These are phyloP conservation scores for Stenotaenia linearis DNA, from an alignment of 2,888 invertebrate genomes.

Conservation along the genomic window DNA sequence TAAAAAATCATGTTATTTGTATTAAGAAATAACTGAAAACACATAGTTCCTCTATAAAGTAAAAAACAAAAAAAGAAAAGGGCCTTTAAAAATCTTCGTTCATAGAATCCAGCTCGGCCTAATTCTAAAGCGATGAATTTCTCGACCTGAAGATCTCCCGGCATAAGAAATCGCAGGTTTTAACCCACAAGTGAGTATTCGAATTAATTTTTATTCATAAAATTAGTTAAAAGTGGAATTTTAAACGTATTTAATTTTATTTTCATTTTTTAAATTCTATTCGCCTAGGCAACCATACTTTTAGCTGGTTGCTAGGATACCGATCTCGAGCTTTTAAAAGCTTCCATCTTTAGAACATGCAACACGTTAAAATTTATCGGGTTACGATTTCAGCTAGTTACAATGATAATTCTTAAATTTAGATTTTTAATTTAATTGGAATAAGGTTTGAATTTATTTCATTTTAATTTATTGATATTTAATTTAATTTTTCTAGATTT, in stretches of 20 bases:
- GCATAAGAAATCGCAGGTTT: neutral
- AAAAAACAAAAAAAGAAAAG: neutral
- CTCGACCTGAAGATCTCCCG: slow-evolving; percentile 18
- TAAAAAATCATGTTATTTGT: neutral
- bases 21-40: neutral
- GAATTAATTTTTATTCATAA: neutral
- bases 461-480: neutral
- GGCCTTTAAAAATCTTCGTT: neutral
- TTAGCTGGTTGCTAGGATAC: neutral
- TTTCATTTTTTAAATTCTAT: too few species aligned
- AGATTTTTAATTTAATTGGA: neutral
- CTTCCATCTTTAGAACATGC: neutral
- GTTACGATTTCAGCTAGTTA: too few species aligned
- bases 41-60: neutral
- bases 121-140: neutral
- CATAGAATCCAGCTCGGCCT: neutral
- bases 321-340: neutral
- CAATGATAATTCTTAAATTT: neutral
- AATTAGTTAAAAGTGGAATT: neutral
- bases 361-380: neutral
- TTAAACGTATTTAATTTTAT: neutral
- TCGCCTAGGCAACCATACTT: neutral
- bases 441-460: neutral
- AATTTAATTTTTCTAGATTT: neutral
- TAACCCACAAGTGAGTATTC: neutral